phyloP scores from a whole-genome alignment of 2,888 invertebrate species.

The Trichogramma dendrolimi region DNA sequence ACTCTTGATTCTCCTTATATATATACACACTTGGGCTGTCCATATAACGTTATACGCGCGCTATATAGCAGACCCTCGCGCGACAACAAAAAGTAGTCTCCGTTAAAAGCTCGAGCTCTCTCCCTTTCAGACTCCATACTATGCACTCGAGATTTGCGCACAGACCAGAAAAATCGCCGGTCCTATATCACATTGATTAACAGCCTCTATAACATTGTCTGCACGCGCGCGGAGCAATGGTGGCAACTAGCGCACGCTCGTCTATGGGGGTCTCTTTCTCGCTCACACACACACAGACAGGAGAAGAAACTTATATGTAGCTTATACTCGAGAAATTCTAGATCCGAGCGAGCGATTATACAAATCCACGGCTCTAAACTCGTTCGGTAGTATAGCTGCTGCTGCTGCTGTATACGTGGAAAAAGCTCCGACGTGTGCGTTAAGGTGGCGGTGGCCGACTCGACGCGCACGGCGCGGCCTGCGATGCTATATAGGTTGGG shows the following conservation, averaged over 20 bases:
- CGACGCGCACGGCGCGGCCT: background rate
- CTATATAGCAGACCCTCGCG: too few species aligned
- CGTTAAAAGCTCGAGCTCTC: conserved; percentile 4
- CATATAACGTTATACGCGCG: background rate
- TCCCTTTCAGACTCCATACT: background rate
- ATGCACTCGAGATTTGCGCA: too few species aligned
- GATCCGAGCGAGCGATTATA: conserved; percentile 17
- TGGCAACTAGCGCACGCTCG: too few species aligned
- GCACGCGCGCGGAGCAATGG: too few species aligned
- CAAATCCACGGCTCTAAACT: conserved; percentile 8
- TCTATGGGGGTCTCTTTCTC: too few species aligned
- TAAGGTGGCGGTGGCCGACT: background rate
- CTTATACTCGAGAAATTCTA: conserved; percentile 8
- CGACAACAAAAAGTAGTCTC: conserved; percentile 14
- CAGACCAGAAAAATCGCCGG: background rate
- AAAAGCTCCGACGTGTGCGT: too few species aligned
- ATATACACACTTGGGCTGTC: too few species aligned
- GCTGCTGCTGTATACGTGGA: too few species aligned
- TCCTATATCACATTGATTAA: conserved; percentile 13
- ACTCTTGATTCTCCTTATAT: too few species aligned
- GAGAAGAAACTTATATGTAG: background rate
- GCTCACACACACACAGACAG: background rate
- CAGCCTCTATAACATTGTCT: background rate
- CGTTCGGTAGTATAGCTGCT: too few species aligned
- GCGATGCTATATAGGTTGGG: too few species aligned